Base-by-base conservation (phyloP, 2,888 invertebrate genomes). In the Acrocyrtus sp. region DNA sequence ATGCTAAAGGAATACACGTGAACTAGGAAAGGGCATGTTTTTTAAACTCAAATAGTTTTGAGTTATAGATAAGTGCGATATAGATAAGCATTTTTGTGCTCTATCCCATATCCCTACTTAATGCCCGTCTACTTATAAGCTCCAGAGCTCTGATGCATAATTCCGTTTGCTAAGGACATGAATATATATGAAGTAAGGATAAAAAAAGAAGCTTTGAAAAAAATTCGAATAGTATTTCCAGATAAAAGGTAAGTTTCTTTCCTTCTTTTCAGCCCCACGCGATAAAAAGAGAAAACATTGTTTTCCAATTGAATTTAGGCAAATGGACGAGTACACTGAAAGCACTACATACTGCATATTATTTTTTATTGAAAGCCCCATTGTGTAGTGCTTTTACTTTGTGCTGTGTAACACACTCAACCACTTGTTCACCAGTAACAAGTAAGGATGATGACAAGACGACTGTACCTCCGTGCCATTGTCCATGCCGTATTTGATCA, bases 191-290 rank as follows among this genome's bases (percentile, higher is more conserved):
- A 51, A 26, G n/a, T n/a, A n/a, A n/a, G 61, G 29, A 48, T 39
- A 24, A 62, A 29, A 39, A 51, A 41, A 41, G 61, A 41, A 47
- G 12, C 34, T n/a, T n/a, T n/a, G 21, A 26, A 45, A 41, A 27
- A 45, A 45, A 22, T 56, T 56, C 24, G 43, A 60, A 60, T 48
- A 47, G 12, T 12, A 39, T 34, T 56, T 26, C 6, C n/a, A 62
- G 50, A 62, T 62, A 62, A 62, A 62, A 62, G 61, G 50, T 19
- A 62, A 62, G 61, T 62, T 62, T n/a, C n/a, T n/a, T n/a, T n/a
- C n/a, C n/a, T 48, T 24, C n/a, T 27, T 19, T 48, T 50, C 45
- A 34, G 5, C 34, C 34, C 34, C 34, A 12, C 5, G 51, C 24
- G 51, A 51, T 50, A 27, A 62, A 41, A 50, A 51, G 61, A 24